These are phyloP conservation scores for Nemopilema nomurai DNA, from an alignment of 30 jellyfish, hydroid and myxozoan genomes.

Conservation along the genomic window DNA sequence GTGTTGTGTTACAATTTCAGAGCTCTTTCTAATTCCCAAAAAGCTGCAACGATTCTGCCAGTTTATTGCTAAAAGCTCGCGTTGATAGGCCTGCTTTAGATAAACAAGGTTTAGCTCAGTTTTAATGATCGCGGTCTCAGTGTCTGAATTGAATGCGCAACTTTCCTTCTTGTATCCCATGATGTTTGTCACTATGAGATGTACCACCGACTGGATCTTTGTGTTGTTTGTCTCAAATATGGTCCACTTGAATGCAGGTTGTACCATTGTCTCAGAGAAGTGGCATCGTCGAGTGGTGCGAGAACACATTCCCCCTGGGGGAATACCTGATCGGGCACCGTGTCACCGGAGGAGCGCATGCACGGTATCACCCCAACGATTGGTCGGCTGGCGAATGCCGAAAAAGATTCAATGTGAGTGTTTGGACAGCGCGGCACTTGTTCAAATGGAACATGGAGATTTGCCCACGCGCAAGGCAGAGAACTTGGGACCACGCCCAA, in stretches of 20 bases:
- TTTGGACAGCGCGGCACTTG: too few relatives aligned
- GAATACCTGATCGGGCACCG: slow-evolving; percentile 82
- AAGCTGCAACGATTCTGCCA: too few relatives aligned
- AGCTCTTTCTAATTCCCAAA: too few relatives aligned
- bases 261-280: slow-evolving; percentile 90
- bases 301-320: slow-evolving; percentile 94
- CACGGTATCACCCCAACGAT: slow-evolving; percentile 85
- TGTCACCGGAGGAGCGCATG: slow-evolving; percentile 88
- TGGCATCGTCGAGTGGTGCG: slow-evolving; percentile 98
- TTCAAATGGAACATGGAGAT: too few relatives aligned
- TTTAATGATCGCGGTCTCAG: too few relatives aligned
- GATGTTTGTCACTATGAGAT: neutral
- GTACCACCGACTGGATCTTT: neutral
- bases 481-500: too few relatives aligned
- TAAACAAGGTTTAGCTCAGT: too few relatives aligned
- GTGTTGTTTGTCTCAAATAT: neutral
- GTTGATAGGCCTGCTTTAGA: too few relatives aligned
- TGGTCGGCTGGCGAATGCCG: slow-evolving; percentile 88
- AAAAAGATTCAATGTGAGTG: slow-evolving; percentile 63
- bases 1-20: too few relatives aligned
- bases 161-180: neutral
- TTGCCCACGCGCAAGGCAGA: too few relatives aligned
- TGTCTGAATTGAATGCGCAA: too few relatives aligned
- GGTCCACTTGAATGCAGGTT: slow-evolving; percentile 47
- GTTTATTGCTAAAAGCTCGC: too few relatives aligned